Base-by-base conservation (phyloP, 2,113 vertebrate genomes). In the Pongo pygmaeus region DNA sequence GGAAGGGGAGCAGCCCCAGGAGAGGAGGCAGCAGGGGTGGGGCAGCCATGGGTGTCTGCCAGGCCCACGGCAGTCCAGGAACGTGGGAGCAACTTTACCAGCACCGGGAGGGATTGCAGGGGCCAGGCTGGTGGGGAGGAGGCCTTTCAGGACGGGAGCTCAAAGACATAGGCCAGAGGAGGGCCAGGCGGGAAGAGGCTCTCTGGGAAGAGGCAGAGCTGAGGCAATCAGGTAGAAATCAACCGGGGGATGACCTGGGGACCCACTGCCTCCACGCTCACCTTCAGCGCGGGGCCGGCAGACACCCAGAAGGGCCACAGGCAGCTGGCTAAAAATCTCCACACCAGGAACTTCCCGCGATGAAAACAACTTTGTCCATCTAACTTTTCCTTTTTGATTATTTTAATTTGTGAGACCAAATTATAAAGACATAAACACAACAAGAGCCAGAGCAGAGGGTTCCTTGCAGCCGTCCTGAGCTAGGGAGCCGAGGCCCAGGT, bases 211-310 rank as follows among this genome's bases (percentile, higher is more conserved):
- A 75, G 46, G 27, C 9, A 27, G 79, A 72, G 74, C 40, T 13
- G 2, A 16, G 18, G 77, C 48, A 20, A 1, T 5, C 16, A 55
- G 72, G 43, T 30, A 32, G 74, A 61, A 7, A 61, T 13, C 22
- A 61, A 52, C 61, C 3, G 46, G 43, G 43, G 67, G n/a, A 1
- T 18, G 57, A 11, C 14, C 27, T 0, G 0, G 30, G 55, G 35
- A 43, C 12, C 17, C 14, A 78, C 0, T 1, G 2, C 52, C 89
- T 77, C 57, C 40, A 4, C 27, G n/a, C 9, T 3, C 5, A 32
- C 32, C 79, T 35, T 23, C 43, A 3, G 2, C 40, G 1, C 1
- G 6, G 6, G 93, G 43, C 64, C 50, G 3, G 55, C 55, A 32
- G 81, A 69, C 27, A 16, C n/a, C 80, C 57, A 35, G 17, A 30